These are phyloP conservation scores for Antheraea assamensis DNA, from an alignment of 2,888 invertebrate species.

Conservation along the genomic window DNA sequence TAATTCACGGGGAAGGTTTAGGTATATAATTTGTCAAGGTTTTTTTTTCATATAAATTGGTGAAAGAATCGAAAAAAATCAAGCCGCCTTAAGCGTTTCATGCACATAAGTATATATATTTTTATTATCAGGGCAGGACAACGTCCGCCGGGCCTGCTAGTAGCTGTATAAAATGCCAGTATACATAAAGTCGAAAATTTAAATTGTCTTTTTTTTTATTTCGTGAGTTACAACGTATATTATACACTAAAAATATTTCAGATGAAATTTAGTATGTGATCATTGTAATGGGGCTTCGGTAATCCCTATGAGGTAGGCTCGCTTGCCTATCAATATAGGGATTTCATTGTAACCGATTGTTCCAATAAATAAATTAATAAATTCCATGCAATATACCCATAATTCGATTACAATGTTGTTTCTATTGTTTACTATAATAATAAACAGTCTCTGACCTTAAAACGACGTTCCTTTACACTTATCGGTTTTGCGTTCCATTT, in stretches of 20 bases:
- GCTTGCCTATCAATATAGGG: constrained; percentile 27
- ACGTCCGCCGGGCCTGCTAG: too few relatives aligned
- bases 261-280: not conserved
- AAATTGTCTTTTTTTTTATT: not conserved
- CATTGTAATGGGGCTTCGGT: constrained; percentile 26
- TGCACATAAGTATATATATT: too few relatives aligned
- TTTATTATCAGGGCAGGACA: too few relatives aligned
- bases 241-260: not conserved
- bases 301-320: constrained; percentile 33
- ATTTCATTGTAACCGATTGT: constrained; percentile 50
- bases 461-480: not conserved
- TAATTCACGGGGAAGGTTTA: too few relatives aligned
- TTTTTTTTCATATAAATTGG: too few relatives aligned
- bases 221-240: not conserved
- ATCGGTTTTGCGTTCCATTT: not conserved
- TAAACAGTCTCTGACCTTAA: not conserved
- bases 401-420: not conserved
- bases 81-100: too few relatives aligned
- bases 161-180: too few relatives aligned
- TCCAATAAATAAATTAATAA: constrained; percentile 39
- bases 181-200: not conserved
- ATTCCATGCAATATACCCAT: not conserved
- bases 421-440: not conserved
- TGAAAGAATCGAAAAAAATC: too few relatives aligned
- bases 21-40: too few relatives aligned